Conservation (phyloP, 2,888 invertebrate genomes). For the Peribatodes rhomboidaria region DNA sequence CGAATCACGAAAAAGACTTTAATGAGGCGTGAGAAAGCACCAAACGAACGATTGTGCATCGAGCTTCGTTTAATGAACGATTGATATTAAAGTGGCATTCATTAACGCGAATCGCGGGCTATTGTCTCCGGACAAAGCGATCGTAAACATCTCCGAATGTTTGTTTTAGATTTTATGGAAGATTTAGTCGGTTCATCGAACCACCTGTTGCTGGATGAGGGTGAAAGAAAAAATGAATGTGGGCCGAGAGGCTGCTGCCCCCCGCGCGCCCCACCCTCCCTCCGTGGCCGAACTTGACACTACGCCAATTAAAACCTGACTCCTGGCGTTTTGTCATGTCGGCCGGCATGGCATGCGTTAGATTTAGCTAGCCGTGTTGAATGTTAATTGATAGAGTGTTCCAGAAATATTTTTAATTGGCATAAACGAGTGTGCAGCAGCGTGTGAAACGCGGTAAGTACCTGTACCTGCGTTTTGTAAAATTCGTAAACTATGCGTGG, state of each 20-base stretch:
- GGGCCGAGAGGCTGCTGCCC: slow-evolving; percentile 53
- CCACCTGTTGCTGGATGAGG: slow-evolving; percentile 76
- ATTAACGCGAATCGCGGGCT: slow-evolving; percentile 66
- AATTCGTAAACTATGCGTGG: slow-evolving; percentile 38
- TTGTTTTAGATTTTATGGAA: slow-evolving; percentile 48
- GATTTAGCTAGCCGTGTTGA: slow-evolving; percentile 58
- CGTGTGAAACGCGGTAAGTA: slow-evolving; percentile 35
- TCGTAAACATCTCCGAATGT: slow-evolving; percentile 48
- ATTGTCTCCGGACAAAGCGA: slow-evolving; percentile 53
- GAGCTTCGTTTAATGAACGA: slow-evolving; percentile 80
- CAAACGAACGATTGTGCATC: slow-evolving; percentile 83
- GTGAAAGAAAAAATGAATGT: slow-evolving; percentile 76
- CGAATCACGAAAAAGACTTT: slow-evolving; percentile 85
- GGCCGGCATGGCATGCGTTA: slow-evolving; percentile 57
- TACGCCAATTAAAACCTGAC: slow-evolving; percentile 79
- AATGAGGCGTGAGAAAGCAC: slow-evolving; percentile 86
- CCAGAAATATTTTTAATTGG: slow-evolving; percentile 58
- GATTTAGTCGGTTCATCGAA: slow-evolving; percentile 65
- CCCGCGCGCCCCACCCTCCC: slow-evolving; percentile 46
- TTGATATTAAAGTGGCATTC: slow-evolving; percentile 77
- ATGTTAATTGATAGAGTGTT: slow-evolving; percentile 62
- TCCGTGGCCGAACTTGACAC: slow-evolving; percentile 63
- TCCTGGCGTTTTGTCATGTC: slow-evolving; percentile 69
- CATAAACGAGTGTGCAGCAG: slow-evolving; percentile 38
- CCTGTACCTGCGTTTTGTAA: slow-evolving; percentile 28